Percentiles rank a stretch among this genome's conserved stretches.
Conservation (phyloP, 2,888 invertebrate species). For the Heteropelma amictum region DNA sequence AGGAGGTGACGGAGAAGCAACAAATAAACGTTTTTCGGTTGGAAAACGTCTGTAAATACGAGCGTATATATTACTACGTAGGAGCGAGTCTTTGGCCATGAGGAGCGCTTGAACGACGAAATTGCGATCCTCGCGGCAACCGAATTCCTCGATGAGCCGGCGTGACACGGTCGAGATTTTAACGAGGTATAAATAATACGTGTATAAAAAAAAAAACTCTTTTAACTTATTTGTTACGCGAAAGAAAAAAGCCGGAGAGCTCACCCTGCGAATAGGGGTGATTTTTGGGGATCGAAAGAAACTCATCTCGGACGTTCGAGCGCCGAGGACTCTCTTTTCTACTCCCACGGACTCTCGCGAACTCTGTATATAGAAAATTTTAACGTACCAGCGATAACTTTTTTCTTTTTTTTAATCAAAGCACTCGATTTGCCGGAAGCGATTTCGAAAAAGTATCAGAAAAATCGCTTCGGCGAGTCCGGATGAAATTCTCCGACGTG, state of each 20-base stretch:
- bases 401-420: background rate
- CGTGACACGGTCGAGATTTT: slow-evolving; percentile 41
- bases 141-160: no score
- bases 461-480: slow-evolving; percentile 21
- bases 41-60: slow-evolving; percentile 33
- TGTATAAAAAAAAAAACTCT: slow-evolving; percentile 44
- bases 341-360: background rate
- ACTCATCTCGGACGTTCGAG: no score
- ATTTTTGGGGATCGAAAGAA: no score
- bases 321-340: no score
- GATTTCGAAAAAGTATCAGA: background rate
- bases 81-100: background rate
- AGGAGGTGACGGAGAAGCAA: no score
- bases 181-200: slow-evolving; percentile 53
- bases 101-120: background rate
- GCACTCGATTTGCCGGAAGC: background rate
- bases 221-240: slow-evolving; percentile 49
- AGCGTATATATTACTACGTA: background rate
- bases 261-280: slow-evolving; percentile 1
- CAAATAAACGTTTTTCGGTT: no score
- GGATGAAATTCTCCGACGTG: slow-evolving; percentile 21
- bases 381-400: background rate
- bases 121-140: no score
- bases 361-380: background rate
- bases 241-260: slow-evolving; percentile 8